Conservation (phyloP, 2,888 invertebrate species). For the Mycalesis mineus region DNA sequence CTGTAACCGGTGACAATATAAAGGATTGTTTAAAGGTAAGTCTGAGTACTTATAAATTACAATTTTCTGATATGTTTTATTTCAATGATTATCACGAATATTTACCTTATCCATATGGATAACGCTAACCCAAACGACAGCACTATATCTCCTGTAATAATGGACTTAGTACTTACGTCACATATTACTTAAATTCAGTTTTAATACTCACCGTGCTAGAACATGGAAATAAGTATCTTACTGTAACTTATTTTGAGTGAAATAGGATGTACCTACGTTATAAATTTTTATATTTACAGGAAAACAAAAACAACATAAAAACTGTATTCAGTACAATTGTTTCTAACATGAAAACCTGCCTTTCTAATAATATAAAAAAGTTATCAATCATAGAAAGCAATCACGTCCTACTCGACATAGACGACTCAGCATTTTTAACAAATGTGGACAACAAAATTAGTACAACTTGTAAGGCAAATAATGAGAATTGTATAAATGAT, state of each 20-base stretch:
- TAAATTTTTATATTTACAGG: too few relatives aligned
- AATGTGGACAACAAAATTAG: neutral
- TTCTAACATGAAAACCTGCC: constrained; percentile 37
- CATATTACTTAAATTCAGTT: too few relatives aligned
- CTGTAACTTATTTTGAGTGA: too few relatives aligned
- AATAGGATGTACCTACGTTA: constrained; percentile 6
- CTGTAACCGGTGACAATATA: constrained; percentile 35
- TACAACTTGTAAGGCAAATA: constrained; percentile 1
- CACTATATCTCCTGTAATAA: too few relatives aligned
- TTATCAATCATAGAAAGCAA: constrained; percentile 23
- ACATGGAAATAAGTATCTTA: too few relatives aligned
- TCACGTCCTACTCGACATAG: neutral
- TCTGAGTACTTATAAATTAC: too few relatives aligned
- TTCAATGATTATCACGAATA: too few relatives aligned
- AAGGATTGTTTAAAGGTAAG: constrained; percentile 46
- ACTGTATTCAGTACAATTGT: constrained; percentile 36
- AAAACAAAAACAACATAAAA: constrained; percentile 36
- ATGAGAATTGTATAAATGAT: constrained; percentile 19
- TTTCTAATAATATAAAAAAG: constrained; percentile 35
- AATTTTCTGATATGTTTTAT: too few relatives aligned
- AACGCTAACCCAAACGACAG: too few relatives aligned
- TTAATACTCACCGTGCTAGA: too few relatives aligned
- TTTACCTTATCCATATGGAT: too few relatives aligned
- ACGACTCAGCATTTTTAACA: constrained; percentile 7
- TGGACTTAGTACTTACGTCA: too few relatives aligned